Conservation (phyloP, 1,140 invertebrate genomes). For the Scaptomyza pallida region DNA sequence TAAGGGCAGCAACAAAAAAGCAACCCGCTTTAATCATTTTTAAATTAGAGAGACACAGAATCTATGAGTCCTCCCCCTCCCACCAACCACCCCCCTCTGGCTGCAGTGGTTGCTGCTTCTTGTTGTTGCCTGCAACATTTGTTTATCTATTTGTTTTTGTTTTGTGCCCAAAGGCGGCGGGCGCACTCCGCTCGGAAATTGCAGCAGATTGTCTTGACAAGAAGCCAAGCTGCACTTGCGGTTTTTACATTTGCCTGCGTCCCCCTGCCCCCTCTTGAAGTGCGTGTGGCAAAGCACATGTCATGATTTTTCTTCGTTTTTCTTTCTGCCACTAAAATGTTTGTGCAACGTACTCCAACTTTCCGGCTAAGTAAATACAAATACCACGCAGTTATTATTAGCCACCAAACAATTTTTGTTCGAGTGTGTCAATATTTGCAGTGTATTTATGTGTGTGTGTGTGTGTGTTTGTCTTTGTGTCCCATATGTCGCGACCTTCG, state of each 20-base stretch:
- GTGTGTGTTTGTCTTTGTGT: slow-evolving; percentile 25
- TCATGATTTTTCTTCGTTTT: slow-evolving; percentile 67
- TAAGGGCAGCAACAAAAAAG: slow-evolving; percentile 3
- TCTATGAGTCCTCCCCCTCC: slow-evolving; percentile 63
- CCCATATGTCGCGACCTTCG: slow-evolving; percentile 66
- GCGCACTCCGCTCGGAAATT: slow-evolving; percentile 47
- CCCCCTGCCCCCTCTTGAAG: slow-evolving; percentile 35
- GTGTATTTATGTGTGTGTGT: slow-evolving; percentile 2
- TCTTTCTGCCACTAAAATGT: slow-evolving; percentile 42
- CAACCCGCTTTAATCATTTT: slow-evolving; percentile 81
- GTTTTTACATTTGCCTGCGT: slow-evolving; percentile 17
- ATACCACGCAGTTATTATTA: slow-evolving; percentile 62
- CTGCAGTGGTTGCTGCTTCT: slow-evolving; percentile 35
- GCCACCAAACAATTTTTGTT: slow-evolving; percentile 68
- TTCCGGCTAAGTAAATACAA: slow-evolving; percentile 52
- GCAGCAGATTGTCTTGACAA: slow-evolving; percentile 72
- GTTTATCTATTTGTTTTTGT: slow-evolving; percentile 76
- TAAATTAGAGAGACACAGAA: slow-evolving; percentile 69
- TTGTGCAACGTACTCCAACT: slow-evolving; percentile 8
- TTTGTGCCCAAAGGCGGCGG: slow-evolving; percentile 38
- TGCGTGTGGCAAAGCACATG: slow-evolving; percentile 61
- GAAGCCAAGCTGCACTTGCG: slow-evolving; percentile 64
- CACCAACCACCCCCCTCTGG: neutral
- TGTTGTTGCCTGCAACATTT: slow-evolving; percentile 33
- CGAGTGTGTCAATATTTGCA: slow-evolving; percentile 71